Conservation (phyloP, 2,888 invertebrate species). For the Trissolcus japonicus region DNA sequence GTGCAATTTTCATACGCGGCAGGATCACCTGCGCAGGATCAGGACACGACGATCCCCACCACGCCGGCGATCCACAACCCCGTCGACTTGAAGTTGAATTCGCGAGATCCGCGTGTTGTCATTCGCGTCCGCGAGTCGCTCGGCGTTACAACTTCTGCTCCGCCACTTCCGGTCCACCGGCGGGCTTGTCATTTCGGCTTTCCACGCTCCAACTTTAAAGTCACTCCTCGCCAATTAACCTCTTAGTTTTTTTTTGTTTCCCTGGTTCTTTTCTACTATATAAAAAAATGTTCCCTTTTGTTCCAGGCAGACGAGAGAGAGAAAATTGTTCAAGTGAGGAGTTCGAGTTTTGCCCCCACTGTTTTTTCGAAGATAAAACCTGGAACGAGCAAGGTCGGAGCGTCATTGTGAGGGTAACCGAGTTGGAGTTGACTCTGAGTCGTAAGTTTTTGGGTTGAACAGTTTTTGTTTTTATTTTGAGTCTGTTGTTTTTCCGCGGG, state of each 20-base stretch:
- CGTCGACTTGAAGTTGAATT: constrained; percentile 48
- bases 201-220: no score
- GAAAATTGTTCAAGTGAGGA: constrained; percentile 5
- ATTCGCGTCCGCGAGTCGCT: constrained; percentile 56
- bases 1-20: constrained; percentile 44
- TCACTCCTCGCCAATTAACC: not conserved
- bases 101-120: constrained; percentile 53
- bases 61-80: constrained; percentile 40
- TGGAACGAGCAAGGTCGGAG: not conserved
- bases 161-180: constrained; percentile 36
- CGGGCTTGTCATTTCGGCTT: constrained; percentile 4
- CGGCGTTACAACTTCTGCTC: constrained; percentile 37
- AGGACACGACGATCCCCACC: constrained; percentile 47
- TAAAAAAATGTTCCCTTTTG: no score
- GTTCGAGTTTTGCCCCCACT: not conserved
- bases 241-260: no score
- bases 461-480: no score
- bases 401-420: constrained; percentile 3
- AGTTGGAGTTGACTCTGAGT: not conserved
- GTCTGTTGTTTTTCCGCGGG: no score
- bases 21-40: constrained; percentile 55
- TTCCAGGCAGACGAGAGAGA: not conserved
- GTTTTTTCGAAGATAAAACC: constrained; percentile 9
- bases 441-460: no score
- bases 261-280: no score